phyloP scores from a whole-genome alignment of 2,888 invertebrate genomes.

The Serripes groenlandicus region DNA sequence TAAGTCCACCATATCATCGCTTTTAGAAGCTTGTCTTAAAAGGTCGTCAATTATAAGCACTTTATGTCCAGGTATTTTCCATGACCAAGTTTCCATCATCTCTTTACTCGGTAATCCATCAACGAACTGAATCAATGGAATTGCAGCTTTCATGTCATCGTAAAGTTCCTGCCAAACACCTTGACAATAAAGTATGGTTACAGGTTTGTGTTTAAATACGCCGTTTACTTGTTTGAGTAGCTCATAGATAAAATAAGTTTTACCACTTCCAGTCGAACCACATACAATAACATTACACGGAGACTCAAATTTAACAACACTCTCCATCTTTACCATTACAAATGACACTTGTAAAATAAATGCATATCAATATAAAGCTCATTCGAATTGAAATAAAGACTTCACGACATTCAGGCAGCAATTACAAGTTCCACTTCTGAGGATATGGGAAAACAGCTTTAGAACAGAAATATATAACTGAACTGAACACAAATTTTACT shows the following conservation, averaged over 20 bases:
- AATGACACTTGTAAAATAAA: not conserved
- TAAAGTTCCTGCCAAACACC: constrained; percentile 11
- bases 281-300: not conserved
- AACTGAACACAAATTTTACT: not conserved
- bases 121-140: constrained; percentile 26
- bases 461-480: not conserved
- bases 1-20: constrained; percentile 7
- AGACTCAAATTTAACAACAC: not conserved
- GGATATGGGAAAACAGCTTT: too few species aligned
- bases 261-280: constrained; percentile 1
- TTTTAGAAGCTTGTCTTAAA: constrained; percentile 21
- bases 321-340: not conserved
- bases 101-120: constrained; percentile 37
- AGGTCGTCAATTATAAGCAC: constrained; percentile 21
- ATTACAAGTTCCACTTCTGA: too few species aligned
- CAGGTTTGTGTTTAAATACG: constrained; percentile 32
- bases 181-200: constrained; percentile 25
- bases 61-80: constrained; percentile 11
- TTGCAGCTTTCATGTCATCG: constrained; percentile 21
- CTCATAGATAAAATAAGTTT: not conserved
- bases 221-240: constrained; percentile 3
- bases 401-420: too few species aligned
- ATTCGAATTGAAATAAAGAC: not conserved
- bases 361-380: not conserved
- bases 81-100: constrained; percentile 13